Evolutionary conservation across 1,140 invertebrate species (phyloP).

Genomic region (Macrostomum lignano): DNA sequence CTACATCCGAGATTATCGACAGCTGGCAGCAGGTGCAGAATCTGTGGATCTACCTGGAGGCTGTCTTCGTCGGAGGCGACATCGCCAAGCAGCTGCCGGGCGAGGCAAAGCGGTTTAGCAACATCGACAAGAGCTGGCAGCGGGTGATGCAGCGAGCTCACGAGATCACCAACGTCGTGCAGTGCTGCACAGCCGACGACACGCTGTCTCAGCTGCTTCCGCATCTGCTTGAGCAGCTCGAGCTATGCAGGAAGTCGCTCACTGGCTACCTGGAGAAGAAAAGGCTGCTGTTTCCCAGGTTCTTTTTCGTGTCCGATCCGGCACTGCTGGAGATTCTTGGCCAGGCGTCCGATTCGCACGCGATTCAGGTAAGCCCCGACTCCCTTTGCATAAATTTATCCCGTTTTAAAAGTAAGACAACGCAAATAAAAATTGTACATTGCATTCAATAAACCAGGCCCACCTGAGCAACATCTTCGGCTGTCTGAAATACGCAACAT

Average conservation of each 20-base stretch:
- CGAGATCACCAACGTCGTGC: slow-evolving; percentile 69
- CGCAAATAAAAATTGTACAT: too few species aligned
- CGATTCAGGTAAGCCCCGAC: slow-evolving; percentile 53
- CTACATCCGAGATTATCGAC: not conserved
- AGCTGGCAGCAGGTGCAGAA: slow-evolving; percentile 68
- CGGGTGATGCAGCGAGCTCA: slow-evolving; percentile 84
- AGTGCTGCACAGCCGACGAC: slow-evolving; percentile 79
- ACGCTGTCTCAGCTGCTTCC: slow-evolving; percentile 61
- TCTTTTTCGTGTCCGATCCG: slow-evolving; percentile 92
- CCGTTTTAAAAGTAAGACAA: too few species aligned
- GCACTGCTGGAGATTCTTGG: slow-evolving; percentile 76
- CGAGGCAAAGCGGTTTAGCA: slow-evolving; percentile 43
- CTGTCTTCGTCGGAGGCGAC: slow-evolving; percentile 71
- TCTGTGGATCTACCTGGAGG: slow-evolving; percentile 78
- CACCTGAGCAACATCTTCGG: slow-evolving; percentile 82
- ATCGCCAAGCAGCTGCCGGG: slow-evolving; percentile 80
- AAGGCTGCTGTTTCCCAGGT: slow-evolving; percentile 72
- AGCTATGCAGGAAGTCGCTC: slow-evolving; percentile 79
- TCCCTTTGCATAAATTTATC: too few species aligned
- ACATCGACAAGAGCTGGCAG: slow-evolving; percentile 92
- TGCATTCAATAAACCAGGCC: too few species aligned
- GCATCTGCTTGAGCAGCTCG: slow-evolving; percentile 74
- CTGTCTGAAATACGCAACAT: slow-evolving; percentile 63
- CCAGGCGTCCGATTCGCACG: slow-evolving; percentile 84
- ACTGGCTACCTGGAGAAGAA: slow-evolving; percentile 86